These are phyloP conservation scores for Sorex araneus DNA, from an alignment of 2,113 vertebrate species.

Conservation along the genomic window DNA sequence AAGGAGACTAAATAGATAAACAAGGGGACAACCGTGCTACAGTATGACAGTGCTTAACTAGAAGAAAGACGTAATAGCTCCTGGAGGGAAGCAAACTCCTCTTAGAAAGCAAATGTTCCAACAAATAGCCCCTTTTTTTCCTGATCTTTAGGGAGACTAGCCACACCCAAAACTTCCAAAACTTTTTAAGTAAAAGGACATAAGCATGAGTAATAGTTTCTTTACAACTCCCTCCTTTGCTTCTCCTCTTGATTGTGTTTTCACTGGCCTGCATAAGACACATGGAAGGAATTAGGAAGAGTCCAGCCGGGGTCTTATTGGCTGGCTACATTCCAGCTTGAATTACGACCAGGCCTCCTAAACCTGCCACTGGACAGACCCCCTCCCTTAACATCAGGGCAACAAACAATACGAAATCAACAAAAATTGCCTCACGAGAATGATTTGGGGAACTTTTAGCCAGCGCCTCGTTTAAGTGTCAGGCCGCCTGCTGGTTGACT, in stretches of 20 bases:
- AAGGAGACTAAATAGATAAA: too few relatives aligned
- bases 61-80: neutral
- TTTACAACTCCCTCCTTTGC: neutral
- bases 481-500: too few relatives aligned
- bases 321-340: neutral
- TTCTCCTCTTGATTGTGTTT: slow-evolving; percentile 24
- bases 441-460: too few relatives aligned
- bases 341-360: neutral
- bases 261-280: neutral
- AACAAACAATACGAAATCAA: neutral
- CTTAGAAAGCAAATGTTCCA: neutral
- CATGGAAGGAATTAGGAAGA: slow-evolving; percentile 39
- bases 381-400: neutral
- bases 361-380: too few relatives aligned
- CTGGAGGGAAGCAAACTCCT: neutral
- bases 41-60: too few relatives aligned
- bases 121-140: neutral
- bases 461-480: too few relatives aligned
- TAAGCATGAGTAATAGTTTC: slow-evolving; percentile 1
- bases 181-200: neutral
- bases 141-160: neutral
- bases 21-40: too few relatives aligned
- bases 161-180: neutral
- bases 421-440: neutral
- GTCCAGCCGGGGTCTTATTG: neutral